phyloP scores from a whole-genome alignment of 2,888 invertebrate species.

The Flexamia atlantica region DNA sequence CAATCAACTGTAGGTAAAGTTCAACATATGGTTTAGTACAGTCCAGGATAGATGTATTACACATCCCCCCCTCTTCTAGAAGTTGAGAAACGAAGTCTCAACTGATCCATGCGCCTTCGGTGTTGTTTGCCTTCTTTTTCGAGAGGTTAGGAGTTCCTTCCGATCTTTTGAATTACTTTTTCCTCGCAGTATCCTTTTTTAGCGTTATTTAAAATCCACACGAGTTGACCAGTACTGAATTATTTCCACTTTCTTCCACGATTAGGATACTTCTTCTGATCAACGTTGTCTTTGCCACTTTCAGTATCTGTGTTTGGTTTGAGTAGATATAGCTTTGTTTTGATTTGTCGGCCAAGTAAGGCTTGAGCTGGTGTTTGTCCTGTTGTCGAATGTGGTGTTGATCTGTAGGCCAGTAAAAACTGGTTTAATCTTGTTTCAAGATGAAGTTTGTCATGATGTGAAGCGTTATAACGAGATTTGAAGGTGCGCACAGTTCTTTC shows the following conservation, averaged over 20 bases:
- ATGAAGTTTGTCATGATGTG: slow-evolving; percentile 49
- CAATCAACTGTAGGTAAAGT: too few relatives aligned
- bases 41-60: not conserved
- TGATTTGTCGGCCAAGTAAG: slow-evolving; percentile 66
- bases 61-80: slow-evolving; percentile 9
- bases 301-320: slow-evolving; percentile 18
- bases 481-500: slow-evolving; percentile 70
- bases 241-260: not conserved
- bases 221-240: not conserved
- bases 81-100: not conserved
- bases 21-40: too few relatives aligned
- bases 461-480: slow-evolving; percentile 65
- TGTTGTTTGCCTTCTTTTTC: not conserved
- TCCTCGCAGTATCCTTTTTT: not conserved
- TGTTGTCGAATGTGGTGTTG: slow-evolving; percentile 65
- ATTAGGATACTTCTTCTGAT: not conserved
- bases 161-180: not conserved
- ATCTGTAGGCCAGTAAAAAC: slow-evolving; percentile 62
- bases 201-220: not conserved
- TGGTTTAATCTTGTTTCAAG: slow-evolving; percentile 63
- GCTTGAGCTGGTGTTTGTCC: slow-evolving; percentile 67
- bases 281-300: not conserved
- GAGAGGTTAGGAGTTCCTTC: not conserved
- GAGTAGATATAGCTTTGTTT: slow-evolving; percentile 67
- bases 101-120: not conserved